Evolutionary conservation across 2,888 invertebrate genomes (phyloP).

Genomic region (Galerucella pusilla): DNA sequence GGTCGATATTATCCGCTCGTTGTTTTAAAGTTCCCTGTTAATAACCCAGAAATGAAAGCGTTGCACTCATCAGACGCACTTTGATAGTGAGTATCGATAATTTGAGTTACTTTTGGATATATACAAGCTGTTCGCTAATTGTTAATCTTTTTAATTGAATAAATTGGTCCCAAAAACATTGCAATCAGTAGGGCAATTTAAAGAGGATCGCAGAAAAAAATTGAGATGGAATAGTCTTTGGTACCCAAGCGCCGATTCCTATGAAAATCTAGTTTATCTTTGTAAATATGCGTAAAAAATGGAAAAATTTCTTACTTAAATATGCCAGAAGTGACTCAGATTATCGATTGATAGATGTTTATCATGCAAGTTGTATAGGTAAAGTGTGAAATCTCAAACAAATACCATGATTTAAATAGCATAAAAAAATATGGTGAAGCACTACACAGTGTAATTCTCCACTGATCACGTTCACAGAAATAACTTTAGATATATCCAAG

Average conservation of each 20-base stretch:
- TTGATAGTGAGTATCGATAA: not conserved
- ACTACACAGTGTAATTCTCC: no score
- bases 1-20: conserved; percentile 36
- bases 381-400: not conserved
- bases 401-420: not conserved
- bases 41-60: conserved; percentile 6
- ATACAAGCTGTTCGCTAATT: not conserved
- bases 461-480: no score
- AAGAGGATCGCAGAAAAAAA: no score
- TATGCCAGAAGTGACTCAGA: not conserved
- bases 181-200: no score
- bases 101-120: not conserved
- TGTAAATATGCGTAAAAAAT: not conserved
- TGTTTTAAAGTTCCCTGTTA: conserved; percentile 22
- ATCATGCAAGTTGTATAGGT: not conserved
- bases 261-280: not conserved
- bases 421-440: no score
- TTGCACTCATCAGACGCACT: not conserved
- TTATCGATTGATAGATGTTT: not conserved
- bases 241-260: not conserved
- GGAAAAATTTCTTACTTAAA: not conserved
- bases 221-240: no score
- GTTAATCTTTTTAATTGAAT: no score
- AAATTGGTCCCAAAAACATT: not conserved
- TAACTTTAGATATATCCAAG: no score